These are phyloP conservation scores for Brachyhypopomus gauderio DNA, from an alignment of 2,113 vertebrate species.

Conservation along the genomic window DNA sequence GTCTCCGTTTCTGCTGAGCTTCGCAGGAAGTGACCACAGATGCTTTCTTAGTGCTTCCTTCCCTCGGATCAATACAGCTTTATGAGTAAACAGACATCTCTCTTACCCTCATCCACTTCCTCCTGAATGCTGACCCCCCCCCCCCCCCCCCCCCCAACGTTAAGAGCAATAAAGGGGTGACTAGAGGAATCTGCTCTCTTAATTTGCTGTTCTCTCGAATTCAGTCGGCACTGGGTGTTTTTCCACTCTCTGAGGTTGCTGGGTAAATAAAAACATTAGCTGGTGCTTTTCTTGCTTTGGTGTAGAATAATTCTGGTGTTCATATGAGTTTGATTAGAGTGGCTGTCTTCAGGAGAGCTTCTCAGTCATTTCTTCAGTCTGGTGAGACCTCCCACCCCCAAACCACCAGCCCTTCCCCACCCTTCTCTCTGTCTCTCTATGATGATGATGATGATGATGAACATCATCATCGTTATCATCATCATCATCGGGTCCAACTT, in stretches of 20 bases:
- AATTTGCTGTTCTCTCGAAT: not conserved
- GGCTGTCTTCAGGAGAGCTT: not conserved
- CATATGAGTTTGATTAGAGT: not conserved
- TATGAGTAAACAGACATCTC: slow-evolving; percentile 42
- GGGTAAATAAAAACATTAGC: not conserved
- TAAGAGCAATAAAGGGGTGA: slow-evolving; percentile 4
- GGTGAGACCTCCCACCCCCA: not conserved
- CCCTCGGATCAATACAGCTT: slow-evolving; percentile 42
- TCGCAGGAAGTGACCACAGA: slow-evolving; percentile 28
- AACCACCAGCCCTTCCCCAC: too few species aligned
- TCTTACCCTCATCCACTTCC: slow-evolving; percentile 3
- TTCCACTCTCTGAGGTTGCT: not conserved
- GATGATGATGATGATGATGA: too few species aligned
- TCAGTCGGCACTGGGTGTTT: not conserved
- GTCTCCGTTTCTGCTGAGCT: slow-evolving; percentile 42
- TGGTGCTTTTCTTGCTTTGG: not conserved
- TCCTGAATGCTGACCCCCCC: not conserved
- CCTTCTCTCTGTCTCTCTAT: slow-evolving; percentile 8
- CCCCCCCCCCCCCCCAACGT: not conserved
- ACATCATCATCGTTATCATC: not conserved
- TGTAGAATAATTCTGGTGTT: not conserved
- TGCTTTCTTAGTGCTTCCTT: slow-evolving; percentile 37
- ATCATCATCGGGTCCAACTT: slow-evolving; percentile 33
- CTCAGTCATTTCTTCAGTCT: not conserved
- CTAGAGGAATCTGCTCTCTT: not conserved